These are phyloP conservation scores for Pituophis catenifer DNA, from an alignment of 2,113 vertebrate genomes.

Conservation along the genomic window DNA sequence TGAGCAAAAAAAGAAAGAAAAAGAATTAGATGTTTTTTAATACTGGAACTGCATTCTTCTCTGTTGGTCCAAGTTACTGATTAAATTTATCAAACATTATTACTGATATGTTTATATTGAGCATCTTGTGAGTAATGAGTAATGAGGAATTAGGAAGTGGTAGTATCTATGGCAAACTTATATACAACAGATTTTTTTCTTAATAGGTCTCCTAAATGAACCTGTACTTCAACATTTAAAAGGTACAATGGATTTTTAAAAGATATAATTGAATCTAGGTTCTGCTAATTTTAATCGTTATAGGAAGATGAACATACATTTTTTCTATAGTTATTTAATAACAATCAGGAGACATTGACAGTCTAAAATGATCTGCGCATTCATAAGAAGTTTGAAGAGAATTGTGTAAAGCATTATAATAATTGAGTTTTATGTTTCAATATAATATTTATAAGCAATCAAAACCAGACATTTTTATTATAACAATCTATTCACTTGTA, in stretches of 20 bases:
- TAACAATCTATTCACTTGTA: constrained; percentile 26
- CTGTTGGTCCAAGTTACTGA: no score
- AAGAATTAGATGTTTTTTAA: not conserved
- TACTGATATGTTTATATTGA: not conserved
- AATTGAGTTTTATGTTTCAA: not conserved
- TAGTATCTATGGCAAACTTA: not conserved
- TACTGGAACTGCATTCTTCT: not conserved
- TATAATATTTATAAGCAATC: not conserved
- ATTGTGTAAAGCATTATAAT: not conserved
- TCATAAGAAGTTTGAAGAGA: not conserved
- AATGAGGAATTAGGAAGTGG: not conserved
- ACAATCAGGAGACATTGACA: not conserved
- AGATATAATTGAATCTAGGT: not conserved
- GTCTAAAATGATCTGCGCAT: not conserved
- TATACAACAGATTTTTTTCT: not conserved
- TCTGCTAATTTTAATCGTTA: not conserved
- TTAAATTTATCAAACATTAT: not conserved
- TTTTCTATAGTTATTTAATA: not conserved
- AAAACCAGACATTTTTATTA: constrained; percentile 1
- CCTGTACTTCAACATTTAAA: not conserved
- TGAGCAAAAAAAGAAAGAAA: not conserved
- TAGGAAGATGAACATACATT: not conserved
- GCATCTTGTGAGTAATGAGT: not conserved
- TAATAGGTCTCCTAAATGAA: not conserved
- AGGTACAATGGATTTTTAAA: not conserved